Base-by-base conservation (phyloP, 1,140 invertebrate species). In the Bombus confusus region DNA sequence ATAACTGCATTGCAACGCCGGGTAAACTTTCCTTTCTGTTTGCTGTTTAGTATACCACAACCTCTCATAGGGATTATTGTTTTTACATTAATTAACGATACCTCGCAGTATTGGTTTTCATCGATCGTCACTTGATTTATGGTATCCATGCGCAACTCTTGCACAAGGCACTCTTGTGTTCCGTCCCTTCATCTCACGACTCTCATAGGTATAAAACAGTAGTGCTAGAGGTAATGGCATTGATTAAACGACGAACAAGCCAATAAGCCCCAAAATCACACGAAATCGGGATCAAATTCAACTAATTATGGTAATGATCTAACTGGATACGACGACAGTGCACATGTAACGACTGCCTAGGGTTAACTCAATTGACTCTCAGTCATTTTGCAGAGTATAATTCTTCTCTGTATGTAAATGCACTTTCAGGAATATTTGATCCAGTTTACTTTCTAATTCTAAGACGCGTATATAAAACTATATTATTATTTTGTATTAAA, bases 201-300 rank as follows among this genome's bases (percentile, higher is more conserved):
- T 71, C 79, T 52, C 77, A 64, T 75, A 74, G 39, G 22, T 43
- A 64, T 79, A 82, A 81, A 86, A 83, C 64, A 9, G 75, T 72
- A 88, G 73, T 66, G 69, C 64, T 25, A 34, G 68, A 28, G 62
- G 28, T 78, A n/a, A 47, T 59, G 72, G 69, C 84, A 87, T 84
- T 89, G 88, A 89, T 90, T 90, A 90, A 88, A 89, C 87, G 80
- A 52, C 64, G 59, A 79, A 77, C 87, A 78, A 64, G 80, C 71
- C 88, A 84, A 89, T 87, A 89, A 89, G 66, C 77, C 57, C 28
- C 43, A 34, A 34, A 43, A 66, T 43, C 72, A 3, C 80, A 37
- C 37, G 39, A 52, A 43, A 41, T 3, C 12, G n/a, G 22, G 72
- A 69, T 25, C 47, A 52, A 86, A 83, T 83, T 86, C 78, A 64